Evolutionary conservation across 64 coral and sea anemone species (phyloP).

Genomic region (Orbicella faveolata): DNA sequence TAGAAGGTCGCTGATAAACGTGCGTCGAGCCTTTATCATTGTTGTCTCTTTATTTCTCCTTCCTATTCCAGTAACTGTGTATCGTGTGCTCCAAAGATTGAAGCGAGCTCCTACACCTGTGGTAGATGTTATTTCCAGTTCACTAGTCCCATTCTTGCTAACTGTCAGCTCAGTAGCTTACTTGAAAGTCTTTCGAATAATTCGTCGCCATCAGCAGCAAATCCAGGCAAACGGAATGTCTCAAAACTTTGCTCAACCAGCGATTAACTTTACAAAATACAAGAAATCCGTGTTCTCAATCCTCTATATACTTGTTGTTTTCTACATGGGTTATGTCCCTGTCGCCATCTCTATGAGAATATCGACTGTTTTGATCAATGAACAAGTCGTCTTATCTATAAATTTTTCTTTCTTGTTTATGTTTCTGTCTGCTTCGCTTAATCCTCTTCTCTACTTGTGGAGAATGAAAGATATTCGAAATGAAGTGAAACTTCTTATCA

Average conservation of each 20-base stretch:
- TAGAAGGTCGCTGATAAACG: no score
- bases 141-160: no score
- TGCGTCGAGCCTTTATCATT: no score
- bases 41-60: no score
- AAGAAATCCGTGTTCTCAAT: background rate
- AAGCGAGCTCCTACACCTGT: no score
- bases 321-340: background rate
- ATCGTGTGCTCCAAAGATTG: no score
- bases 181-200: background rate
- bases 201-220: background rate
- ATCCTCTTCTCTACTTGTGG: constrained; percentile 7
- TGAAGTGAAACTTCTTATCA: no score
- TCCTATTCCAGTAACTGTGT: no score
- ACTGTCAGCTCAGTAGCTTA: background rate
- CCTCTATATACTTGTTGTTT: background rate
- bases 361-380: background rate
- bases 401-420: background rate
- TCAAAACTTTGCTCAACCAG: background rate
- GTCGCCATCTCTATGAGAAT: background rate
- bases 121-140: no score
- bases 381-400: background rate
- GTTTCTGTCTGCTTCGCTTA: background rate
- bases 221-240: background rate
- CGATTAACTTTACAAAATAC: background rate
- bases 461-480: no score